Evolutionary conservation across 2,113 vertebrate genomes (phyloP), one percentile per base, ranked within the genome.

Genomic region (Odontophorus gujanensis): DNA sequence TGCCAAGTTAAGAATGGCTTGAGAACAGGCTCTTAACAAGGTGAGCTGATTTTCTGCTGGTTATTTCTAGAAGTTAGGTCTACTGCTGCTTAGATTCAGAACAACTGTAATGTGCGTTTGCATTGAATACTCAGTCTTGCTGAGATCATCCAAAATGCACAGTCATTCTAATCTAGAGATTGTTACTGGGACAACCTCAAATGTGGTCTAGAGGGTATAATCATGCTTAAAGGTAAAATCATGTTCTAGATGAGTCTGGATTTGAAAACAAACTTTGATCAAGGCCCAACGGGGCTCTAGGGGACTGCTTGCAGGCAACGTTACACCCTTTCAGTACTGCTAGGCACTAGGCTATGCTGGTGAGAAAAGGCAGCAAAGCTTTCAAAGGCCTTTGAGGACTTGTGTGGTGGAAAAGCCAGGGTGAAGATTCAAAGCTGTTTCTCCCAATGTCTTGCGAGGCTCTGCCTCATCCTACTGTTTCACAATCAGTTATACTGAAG

Each of bases 91-190:
- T 43, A 51, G 61, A 26, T 14, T 65, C 43, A 36, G 43, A 86
- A 7, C 28, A 91, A 17, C 2, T 0, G 0, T 40, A 17, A 3
- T 57, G 30, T n/a, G 6, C 30, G 11, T 4, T 1, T 57, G 28
- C 26, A 11, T 16, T 0, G 1, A 92, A 15, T 30, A 36, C 22
- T 69, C 16, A 5, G 19, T 88, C 63, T 53, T 67, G 24, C 38
- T 73, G 45, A 12, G 6, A 7, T 83, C 16, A 38, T 45, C 4
- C 28, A 42, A n/a, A 59, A 50, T 7, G n/a, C 16, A 16, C 0
- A 1, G 42, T 55, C 59, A 45, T 28, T 8, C 18, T 59, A 18
- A 13, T 25, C 28, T 38, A 32, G 43, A 12, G n/a, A n/a, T n/a
- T 65, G 13, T 61, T 81, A 6, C 17, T 71, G 40, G 25, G 40